Conservation (phyloP, 1,140 invertebrate genomes). For the Asobara japonica region DNA sequence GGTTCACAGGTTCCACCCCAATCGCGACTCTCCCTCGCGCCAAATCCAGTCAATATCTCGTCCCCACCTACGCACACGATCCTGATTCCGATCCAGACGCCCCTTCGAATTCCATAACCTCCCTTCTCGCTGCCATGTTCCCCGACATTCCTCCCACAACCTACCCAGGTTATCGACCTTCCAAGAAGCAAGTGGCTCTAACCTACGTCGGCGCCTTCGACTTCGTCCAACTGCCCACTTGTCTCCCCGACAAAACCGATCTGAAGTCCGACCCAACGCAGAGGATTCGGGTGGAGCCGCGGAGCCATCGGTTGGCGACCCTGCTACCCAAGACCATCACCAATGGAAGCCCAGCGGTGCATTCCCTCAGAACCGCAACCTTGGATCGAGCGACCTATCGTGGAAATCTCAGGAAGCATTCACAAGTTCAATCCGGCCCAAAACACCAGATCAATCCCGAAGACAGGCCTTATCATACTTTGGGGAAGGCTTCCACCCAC, state of each 20-base stretch:
- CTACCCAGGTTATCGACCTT: conserved; percentile 57
- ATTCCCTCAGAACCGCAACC: conserved; percentile 53
- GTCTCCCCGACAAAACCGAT: conserved; percentile 44
- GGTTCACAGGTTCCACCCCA: conserved; percentile 41
- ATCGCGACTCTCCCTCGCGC: conserved; percentile 57
- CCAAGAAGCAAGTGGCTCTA: conserved; percentile 48
- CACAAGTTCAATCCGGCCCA: conserved; percentile 14
- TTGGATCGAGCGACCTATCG: conserved; percentile 58
- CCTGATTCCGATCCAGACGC: background rate
- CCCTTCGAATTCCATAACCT: conserved; percentile 54
- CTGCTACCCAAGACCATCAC: conserved; percentile 35
- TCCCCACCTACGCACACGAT: conserved; percentile 41
- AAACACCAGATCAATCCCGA: conserved; percentile 49
- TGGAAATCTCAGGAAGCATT: conserved; percentile 50
- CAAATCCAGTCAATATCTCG: conserved; percentile 61
- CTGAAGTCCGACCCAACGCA: conserved; percentile 46
- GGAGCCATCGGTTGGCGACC: conserved; percentile 52
- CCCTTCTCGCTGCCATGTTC: conserved; percentile 61
- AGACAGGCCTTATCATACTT: conserved; percentile 45
- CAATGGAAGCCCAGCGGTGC: conserved; percentile 42
- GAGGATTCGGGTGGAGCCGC: conserved; percentile 54
- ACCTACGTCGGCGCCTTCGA: conserved; percentile 52
- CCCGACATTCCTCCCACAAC: conserved; percentile 55
- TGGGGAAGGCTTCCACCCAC: conserved; percentile 40
- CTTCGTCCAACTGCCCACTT: conserved; percentile 50